Evolutionary conservation across 2,888 invertebrate species (phyloP), one percentile per base, ranked within the genome.

Genomic region (Trichopria drosophilae): DNA sequence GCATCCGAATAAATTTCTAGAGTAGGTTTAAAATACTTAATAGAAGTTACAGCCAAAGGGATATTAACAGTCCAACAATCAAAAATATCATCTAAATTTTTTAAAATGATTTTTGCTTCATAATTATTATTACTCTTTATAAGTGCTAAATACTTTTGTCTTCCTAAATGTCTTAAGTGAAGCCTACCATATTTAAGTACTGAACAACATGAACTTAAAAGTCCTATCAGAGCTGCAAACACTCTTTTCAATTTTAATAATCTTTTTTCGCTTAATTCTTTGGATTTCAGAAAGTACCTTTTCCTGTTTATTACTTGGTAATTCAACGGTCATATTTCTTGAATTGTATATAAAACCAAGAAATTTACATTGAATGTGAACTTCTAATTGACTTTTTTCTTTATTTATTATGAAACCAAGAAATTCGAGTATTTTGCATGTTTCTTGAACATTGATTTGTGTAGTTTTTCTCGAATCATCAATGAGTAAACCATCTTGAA

Each of bases 181-280:
- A 34, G 10, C 19, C 34, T 34, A 10, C 34, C 34, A 15, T 34
- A 16, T 6, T 34, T 34, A 18, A 34, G 6, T 16, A 19, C 34
- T 34, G n/a, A 15, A 15, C 34, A 34, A 34, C 34, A 34, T n/a
- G 34, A 16, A n/a, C 19, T 34, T 34, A 34, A 34, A 4, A n/a
- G 16, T 13, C 34, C 34, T 6, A 15, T n/a, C 10, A 34, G 10
- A 34, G 18, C 19, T 18, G 34, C 18, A n/a, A 34, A 37, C n/a
- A n/a, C n/a, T n/a, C 39, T 13, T 12, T 31, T 29, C 16, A 41
- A 28, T 28, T 18, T 29, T 31, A 12, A 19, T 42, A 13, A 20
- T 29, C 19, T 29, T 29, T n/a, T n/a, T n/a, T n/a, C n/a, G 13
- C 31, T 45, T 20, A 2, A 29, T 37, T 46, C 20, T 36, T n/a